Evolutionary conservation across 2,797 vertebrate genomes (phyloP).

Genomic region (Linurgus olivaceus): DNA sequence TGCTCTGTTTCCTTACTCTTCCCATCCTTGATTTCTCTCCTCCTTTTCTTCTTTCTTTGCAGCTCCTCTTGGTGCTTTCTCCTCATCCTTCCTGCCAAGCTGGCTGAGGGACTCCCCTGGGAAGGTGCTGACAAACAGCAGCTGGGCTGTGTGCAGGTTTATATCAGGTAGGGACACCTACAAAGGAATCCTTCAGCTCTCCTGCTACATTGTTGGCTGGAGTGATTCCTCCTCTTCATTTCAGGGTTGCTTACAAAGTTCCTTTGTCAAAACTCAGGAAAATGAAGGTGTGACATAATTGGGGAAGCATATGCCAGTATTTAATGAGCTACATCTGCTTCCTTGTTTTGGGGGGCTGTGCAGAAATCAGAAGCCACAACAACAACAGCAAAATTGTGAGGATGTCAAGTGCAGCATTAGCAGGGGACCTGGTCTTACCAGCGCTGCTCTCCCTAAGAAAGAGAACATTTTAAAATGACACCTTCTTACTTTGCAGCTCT

Average conservation of each 20-base stretch:
- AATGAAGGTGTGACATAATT: not conserved
- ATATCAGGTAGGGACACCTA: not conserved
- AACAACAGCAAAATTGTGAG: not conserved
- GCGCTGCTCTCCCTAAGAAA: not conserved
- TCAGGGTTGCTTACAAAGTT: not conserved
- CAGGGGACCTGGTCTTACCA: not conserved
- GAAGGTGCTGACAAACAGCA: not conserved
- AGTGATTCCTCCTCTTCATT: not conserved
- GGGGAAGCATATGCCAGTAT: not conserved
- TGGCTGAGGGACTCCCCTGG: not conserved
- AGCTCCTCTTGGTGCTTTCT: not conserved
- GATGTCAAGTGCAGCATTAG: not conserved
- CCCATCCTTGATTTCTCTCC: not conserved
- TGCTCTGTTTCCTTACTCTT: not conserved
- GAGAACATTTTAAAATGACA: not conserved
- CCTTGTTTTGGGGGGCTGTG: not conserved
- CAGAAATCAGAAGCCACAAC: not conserved
- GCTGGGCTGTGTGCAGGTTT: not conserved
- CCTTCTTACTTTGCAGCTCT: not conserved
- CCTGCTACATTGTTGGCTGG: not conserved
- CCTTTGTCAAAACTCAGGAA: not conserved
- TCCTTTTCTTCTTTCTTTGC: not conserved
- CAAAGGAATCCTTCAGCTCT: not conserved
- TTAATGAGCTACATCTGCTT: not conserved
- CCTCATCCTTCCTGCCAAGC: not conserved